Conservation (phyloP, 2,113 vertebrate genomes). For the Ictalurus furcatus region DNA sequence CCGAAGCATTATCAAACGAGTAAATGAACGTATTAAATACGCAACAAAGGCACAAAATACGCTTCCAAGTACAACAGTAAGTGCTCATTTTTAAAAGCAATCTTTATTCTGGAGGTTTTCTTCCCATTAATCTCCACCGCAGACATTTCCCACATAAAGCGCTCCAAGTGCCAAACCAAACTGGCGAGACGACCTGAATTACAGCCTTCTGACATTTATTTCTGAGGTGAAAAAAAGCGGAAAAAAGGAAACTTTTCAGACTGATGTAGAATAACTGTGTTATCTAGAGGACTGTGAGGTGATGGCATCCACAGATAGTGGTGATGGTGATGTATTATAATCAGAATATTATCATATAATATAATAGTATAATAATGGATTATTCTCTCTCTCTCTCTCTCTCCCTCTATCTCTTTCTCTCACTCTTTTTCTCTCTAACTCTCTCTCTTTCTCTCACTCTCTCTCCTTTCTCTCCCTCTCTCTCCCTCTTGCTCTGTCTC, state of each 20-base stretch:
- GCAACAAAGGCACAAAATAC: no score
- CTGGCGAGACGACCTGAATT: background rate
- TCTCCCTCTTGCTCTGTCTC: background rate
- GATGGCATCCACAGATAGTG: background rate
- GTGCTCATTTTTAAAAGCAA: background rate
- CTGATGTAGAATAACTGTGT: no score
- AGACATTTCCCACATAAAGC: background rate
- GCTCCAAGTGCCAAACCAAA: background rate
- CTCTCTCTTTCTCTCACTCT: no score
- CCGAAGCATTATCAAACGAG: background rate
- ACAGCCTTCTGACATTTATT: background rate
- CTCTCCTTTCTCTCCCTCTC: background rate
- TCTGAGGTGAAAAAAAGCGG: background rate
- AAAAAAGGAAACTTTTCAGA: background rate
- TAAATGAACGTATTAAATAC: background rate
- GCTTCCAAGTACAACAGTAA: background rate
- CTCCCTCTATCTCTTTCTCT: no score
- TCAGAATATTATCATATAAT: background rate
- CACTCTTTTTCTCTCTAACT: no score
- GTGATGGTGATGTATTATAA: background rate
- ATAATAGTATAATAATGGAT: background rate
- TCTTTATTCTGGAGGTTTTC: background rate
- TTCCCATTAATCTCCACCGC: background rate
- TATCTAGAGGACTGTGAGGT: background rate
- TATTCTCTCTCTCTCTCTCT: background rate